Percentiles rank a stretch among this genome's conserved stretches.
Conservation (phyloP, 2,797 vertebrate genomes). For the Phoeniculus purpureus region DNA sequence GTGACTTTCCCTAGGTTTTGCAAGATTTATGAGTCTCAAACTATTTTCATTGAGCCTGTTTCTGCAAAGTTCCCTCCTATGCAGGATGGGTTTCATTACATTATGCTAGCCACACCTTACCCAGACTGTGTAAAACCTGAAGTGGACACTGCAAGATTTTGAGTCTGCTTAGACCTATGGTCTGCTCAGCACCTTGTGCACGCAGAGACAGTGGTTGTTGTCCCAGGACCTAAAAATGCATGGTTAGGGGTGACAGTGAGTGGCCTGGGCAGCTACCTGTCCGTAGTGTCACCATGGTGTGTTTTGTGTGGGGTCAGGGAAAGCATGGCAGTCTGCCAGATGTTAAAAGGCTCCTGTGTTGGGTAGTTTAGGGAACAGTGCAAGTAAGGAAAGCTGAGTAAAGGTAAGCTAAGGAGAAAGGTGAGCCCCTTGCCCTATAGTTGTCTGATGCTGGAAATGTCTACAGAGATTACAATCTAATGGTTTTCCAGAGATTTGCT, state of each 20-base stretch:
- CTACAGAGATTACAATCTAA: not conserved
- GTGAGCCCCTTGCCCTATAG: not conserved
- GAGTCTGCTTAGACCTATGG: not conserved
- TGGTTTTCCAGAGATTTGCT: not conserved
- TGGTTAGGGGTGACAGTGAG: not conserved
- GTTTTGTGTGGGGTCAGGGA: not conserved
- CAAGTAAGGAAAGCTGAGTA: not conserved
- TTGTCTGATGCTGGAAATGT: not conserved
- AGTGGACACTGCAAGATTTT: fast-evolving
- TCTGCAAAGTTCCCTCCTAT: not conserved
- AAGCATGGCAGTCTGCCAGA: not conserved
- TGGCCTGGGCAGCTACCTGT: not conserved
- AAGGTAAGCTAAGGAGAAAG: not conserved
- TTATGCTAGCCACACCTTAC: not conserved
- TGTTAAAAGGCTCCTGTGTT: not conserved
- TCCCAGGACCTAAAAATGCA: fast-evolving
- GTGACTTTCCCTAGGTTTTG: not conserved
- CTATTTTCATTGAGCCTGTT: not conserved
- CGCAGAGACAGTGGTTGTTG: fast-evolving
- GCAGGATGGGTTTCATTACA: not conserved
- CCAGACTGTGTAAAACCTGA: not conserved
- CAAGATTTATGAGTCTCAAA: fast-evolving
- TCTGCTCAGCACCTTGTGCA: not conserved
- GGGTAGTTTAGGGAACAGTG: not conserved
- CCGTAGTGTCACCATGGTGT: fast-evolving